Conservation (phyloP, 2,797 vertebrate species). For the Cirrhinus molitorella region DNA sequence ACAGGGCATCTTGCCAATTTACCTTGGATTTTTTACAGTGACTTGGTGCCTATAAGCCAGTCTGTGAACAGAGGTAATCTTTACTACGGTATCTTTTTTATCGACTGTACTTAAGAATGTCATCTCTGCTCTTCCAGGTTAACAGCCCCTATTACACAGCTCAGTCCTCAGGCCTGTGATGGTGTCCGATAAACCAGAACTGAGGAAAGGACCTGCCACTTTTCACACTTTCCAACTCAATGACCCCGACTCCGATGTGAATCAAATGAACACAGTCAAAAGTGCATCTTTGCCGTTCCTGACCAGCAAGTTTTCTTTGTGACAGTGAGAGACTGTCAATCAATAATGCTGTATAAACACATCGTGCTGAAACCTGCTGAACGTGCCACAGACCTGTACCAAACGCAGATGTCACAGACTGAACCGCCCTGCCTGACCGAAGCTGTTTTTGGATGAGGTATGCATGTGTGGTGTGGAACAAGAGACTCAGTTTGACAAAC, state of each 20-base stretch:
- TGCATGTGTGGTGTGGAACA: conserved; percentile 1
- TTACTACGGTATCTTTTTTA: conserved; percentile 15
- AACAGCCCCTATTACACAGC: conserved; percentile 84
- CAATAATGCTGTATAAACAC: conserved; percentile 25
- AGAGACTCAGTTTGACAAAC: conserved; percentile 6
- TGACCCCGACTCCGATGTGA: conserved; percentile 13
- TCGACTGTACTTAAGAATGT: not conserved
- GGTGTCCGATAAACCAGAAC: not conserved
- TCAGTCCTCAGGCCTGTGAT: conserved; percentile 88
- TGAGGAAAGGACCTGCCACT: not conserved
- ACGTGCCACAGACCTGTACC: conserved; percentile 10
- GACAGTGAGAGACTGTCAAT: conserved; percentile 20
- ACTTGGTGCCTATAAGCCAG: not conserved
- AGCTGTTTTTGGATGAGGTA: not conserved
- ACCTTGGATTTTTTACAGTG: not conserved
- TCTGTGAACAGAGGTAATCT: not conserved
- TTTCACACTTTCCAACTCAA: not conserved
- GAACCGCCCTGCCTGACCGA: not conserved
- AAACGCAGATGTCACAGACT: conserved; percentile 16
- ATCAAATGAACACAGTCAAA: not conserved
- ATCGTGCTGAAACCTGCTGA: conserved; percentile 7
- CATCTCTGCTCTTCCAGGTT: conserved; percentile 76
- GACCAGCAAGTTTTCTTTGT: not conserved
- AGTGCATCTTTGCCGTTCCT: conserved; percentile 4
- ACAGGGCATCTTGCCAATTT: not conserved